Evolutionary conservation across 2,113 vertebrate genomes (phyloP), one percentile per base, ranked within the genome.

Genomic region (Pampusana beccarii): DNA sequence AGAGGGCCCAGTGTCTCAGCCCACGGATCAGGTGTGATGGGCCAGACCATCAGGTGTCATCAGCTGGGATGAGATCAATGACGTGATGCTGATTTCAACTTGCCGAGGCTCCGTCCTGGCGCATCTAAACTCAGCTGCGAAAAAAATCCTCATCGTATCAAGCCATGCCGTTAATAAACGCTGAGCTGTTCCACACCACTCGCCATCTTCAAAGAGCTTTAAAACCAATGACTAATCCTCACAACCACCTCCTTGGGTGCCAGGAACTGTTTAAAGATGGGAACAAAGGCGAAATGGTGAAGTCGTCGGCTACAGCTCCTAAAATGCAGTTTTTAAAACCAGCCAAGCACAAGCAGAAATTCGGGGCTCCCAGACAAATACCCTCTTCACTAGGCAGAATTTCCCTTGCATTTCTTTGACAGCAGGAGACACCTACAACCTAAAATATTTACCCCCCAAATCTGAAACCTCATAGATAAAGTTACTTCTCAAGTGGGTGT

Each of bases 181-280:
- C 7, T 1, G 61, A 81, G 87, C 82, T 86, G 77, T 88, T 90
- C 51, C 10, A 72, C 51, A 62, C 61, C 77, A 29, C 74, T 88
- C 87, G 77, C 79, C 19, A 2, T 31, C 93, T 94, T 94, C 93
- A 92, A 92, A 92, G 92, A 67, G 86, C 83, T 85, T 53, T 34
- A 69, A 93, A 93, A 80, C 66, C 92, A 92, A 1, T 79, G 66
- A 91, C 84, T 89, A 77, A 93, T 84, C 85, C 83, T 87, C 69
- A 26, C 71, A 54, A 72, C 84, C 75, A 81, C 82, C 88, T 86
- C 89, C 75, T 80, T 25, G 33, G 86, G 61, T 86, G 85, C 82
- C 17, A 48, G 85, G 57, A 88, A 4, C 69, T 78, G 48, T 61
- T 88, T 73, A 26, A 69, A 85, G 75, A 93, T 25, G 54, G 62